Percentiles rank a stretch among this genome's conserved stretches.
Conservation (phyloP, 2,113 vertebrate genomes). For the Esox niger region DNA sequence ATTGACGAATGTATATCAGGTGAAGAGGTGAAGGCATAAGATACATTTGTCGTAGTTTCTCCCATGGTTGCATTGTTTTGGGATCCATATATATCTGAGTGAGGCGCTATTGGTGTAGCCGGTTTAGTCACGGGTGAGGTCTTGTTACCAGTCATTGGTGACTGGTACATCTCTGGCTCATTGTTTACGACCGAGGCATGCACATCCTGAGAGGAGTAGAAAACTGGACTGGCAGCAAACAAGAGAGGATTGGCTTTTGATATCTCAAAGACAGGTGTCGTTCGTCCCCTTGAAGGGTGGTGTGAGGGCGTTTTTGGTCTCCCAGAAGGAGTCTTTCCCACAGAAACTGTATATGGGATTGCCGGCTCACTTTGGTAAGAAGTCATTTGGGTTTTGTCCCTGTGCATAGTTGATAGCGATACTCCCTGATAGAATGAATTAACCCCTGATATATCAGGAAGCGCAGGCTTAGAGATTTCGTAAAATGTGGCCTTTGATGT, state of each 20-base stretch:
- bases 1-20: no score
- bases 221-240: constrained; percentile 49
- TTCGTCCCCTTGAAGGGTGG: constrained; percentile 40
- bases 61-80: no score
- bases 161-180: constrained; percentile 28
- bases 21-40: no score
- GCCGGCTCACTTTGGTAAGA: constrained; percentile 25
- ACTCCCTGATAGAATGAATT: constrained; percentile 37
- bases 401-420: constrained; percentile 20
- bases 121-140: constrained; percentile 15
- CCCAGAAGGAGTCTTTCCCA: constrained; percentile 30
- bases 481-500: constrained; percentile 68
- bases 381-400: constrained; percentile 27
- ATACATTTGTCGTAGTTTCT: no score
- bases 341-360: constrained; percentile 21
- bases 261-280: constrained; percentile 58
- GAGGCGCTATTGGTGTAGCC: constrained; percentile 11
- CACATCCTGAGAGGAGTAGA: constrained; percentile 40
- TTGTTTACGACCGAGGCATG: constrained; percentile 12
- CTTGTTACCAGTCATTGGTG: constrained; percentile 16
- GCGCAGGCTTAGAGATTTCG: constrained; percentile 61
- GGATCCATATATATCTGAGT: no score
- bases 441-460: constrained; percentile 45
- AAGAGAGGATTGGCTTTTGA: constrained; percentile 57
- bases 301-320: constrained; percentile 52